Evolutionary conservation across 2,797 vertebrate species (phyloP).

Genomic region (Paramormyrops hopkinsi): DNA sequence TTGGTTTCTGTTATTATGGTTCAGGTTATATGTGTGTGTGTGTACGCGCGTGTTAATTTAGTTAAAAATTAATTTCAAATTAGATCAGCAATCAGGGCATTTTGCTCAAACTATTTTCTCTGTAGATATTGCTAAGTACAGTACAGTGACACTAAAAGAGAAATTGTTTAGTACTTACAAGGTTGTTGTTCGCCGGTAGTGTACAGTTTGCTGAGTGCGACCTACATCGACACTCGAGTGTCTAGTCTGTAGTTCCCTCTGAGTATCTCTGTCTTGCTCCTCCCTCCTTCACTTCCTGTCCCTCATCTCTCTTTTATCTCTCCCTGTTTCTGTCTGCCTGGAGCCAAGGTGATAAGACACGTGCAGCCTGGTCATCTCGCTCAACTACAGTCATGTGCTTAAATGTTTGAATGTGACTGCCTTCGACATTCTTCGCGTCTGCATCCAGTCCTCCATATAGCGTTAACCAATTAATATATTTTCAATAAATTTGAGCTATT

Average conservation of each 20-base stretch:
- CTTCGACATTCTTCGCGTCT: background rate
- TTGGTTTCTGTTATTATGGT: background rate
- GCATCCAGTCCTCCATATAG: background rate
- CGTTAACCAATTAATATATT: background rate
- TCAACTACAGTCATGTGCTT: background rate
- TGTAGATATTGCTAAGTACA: background rate
- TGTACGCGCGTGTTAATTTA: background rate
- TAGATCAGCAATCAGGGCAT: background rate
- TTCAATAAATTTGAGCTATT: background rate
- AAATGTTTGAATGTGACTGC: background rate
- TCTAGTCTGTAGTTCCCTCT: constrained; percentile 21
- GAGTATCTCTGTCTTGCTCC: constrained; percentile 15
- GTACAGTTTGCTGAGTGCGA: constrained; percentile 8
- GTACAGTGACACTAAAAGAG: background rate
- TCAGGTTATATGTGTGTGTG: background rate
- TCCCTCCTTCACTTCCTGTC: constrained; percentile 31
- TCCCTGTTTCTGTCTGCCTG: constrained; percentile 37
- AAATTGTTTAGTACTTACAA: constrained; percentile 1
- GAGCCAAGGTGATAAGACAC: constrained; percentile 50
- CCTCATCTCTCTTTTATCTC: constrained; percentile 37
- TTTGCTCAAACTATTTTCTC: background rate
- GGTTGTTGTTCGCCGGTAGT: background rate
- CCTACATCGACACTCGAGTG: constrained; percentile 19
- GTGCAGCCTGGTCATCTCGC: background rate
- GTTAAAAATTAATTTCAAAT: background rate